A percentile compares a stretch with the other conserved stretches of the same genome.
Conservation (phyloP, 2,797 vertebrate species). For the Huso huso region DNA sequence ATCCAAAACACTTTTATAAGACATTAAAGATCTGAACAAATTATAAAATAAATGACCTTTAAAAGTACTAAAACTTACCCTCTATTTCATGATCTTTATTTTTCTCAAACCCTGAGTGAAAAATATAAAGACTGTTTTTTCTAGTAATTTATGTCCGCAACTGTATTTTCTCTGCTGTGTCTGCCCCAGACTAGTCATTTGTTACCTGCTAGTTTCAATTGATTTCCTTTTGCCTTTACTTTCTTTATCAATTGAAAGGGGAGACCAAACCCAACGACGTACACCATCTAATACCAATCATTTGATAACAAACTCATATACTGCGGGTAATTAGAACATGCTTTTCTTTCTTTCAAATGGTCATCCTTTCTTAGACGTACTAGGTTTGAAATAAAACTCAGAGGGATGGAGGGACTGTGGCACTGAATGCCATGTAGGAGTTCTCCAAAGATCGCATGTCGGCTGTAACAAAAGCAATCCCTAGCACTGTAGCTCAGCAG, state of each 20-base stretch:
- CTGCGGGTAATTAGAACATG: constrained; percentile 55
- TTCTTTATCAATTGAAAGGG: constrained; percentile 41
- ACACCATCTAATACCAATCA: constrained; percentile 63
- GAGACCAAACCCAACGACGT: constrained; percentile 54
- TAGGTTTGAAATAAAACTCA: neutral
- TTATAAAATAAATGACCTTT: too few relatives aligned
- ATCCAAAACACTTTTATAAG: neutral
- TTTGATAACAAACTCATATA: constrained; percentile 65
- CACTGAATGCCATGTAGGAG: too few relatives aligned
- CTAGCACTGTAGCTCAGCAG: neutral
- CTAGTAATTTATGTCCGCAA: constrained; percentile 39
- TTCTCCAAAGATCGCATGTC: neutral
- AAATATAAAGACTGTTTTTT: constrained; percentile 30
- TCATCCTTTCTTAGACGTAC: neutral
- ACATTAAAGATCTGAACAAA: too few relatives aligned
- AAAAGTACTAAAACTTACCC: too few relatives aligned
- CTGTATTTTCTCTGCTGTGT: constrained; percentile 47
- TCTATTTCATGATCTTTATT: neutral
- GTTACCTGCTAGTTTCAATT: constrained; percentile 65
- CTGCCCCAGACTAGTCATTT: constrained; percentile 60
- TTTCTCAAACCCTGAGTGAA: constrained; percentile 14
- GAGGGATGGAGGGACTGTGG: too few relatives aligned
- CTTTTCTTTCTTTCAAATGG: neutral
- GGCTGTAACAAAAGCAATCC: neutral
- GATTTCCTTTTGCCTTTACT: constrained; percentile 61